Percentiles rank a stretch among this genome's conserved stretches.
Evolutionary conservation across 2,888 invertebrate genomes (phyloP).

Genomic region (Pseudanteris insignis): DNA sequence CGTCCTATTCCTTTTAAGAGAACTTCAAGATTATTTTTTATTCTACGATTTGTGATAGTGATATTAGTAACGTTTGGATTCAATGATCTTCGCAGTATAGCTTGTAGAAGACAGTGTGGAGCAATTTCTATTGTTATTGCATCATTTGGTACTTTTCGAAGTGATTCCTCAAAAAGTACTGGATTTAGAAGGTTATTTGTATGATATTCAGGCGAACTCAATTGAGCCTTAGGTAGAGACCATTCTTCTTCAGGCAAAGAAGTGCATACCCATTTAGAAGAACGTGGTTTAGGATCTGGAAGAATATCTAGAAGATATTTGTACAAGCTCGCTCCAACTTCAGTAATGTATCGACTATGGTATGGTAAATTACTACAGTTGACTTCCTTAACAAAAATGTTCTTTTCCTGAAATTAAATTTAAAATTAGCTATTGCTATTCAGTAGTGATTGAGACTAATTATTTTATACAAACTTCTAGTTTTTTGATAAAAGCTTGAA

Average conservation of each 20-base stretch:
- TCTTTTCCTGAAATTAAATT: neutral
- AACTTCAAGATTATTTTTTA: constrained; percentile 73
- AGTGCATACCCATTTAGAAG: constrained; percentile 84
- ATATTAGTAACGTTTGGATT: constrained; percentile 77
- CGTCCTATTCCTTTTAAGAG: constrained; percentile 74
- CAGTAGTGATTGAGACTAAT: too few relatives aligned
- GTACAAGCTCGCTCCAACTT: constrained; percentile 75
- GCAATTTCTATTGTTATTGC: constrained; percentile 90
- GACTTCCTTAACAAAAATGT: constrained; percentile 1
- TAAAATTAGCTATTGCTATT: too few relatives aligned
- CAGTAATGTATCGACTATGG: constrained; percentile 83
- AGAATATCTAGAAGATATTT: constrained; percentile 74
- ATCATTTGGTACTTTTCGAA: constrained; percentile 80
- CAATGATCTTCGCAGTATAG: constrained; percentile 83
- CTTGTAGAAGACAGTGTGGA: constrained; percentile 88
- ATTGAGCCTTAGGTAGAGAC: constrained; percentile 73
- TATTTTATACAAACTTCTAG: neutral
- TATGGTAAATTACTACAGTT: constrained; percentile 77
- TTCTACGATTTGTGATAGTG: constrained; percentile 78
- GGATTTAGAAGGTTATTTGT: constrained; percentile 82
- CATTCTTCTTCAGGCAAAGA: constrained; percentile 80
- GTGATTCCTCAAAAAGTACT: constrained; percentile 81
- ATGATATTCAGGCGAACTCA: constrained; percentile 87
- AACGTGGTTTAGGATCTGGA: constrained; percentile 73
- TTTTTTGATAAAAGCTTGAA: constrained; percentile 55